phyloP scores from a whole-genome alignment of 2,113 vertebrate species.

The Crotalus viridis region DNA sequence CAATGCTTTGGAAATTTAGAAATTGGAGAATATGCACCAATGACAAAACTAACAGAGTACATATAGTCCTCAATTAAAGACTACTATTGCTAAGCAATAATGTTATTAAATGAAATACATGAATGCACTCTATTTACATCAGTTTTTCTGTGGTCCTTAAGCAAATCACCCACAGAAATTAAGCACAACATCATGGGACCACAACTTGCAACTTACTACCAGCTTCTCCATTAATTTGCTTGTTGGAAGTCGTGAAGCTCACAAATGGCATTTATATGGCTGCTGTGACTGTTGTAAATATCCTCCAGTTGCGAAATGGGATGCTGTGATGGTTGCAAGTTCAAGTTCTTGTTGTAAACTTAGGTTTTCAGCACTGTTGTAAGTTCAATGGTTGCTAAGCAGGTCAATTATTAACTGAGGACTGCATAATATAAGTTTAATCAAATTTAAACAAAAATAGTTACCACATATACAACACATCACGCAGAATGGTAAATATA shows the following conservation, averaged over 20 bases:
- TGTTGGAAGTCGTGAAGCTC: not conserved
- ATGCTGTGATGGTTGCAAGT: not conserved
- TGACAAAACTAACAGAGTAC: not conserved
- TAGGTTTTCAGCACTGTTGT: not conserved
- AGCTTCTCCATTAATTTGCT: not conserved
- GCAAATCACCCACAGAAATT: not conserved
- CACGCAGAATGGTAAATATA: not conserved
- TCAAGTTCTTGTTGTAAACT: not conserved
- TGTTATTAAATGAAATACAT: not conserved
- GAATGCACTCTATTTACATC: not conserved
- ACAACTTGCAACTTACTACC: not conserved
- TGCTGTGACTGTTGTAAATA: not conserved
- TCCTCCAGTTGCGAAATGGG: not conserved
- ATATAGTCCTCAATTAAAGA: not conserved
- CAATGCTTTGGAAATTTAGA: not conserved
- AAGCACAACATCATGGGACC: not conserved
- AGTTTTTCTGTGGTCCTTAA: not conserved
- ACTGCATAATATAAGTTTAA: not conserved
- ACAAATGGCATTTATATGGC: not conserved
- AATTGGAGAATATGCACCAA: not conserved
- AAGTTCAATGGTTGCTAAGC: not conserved
- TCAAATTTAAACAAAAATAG: not conserved
- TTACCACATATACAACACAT: not conserved
- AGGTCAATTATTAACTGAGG: not conserved
- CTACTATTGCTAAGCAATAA: not conserved